A percentile compares a stretch with the other conserved stretches of the same genome.
These are phyloP conservation scores for Coregonus sp. DNA, from an alignment of 2,797 vertebrate species.

Conservation along the genomic window DNA sequence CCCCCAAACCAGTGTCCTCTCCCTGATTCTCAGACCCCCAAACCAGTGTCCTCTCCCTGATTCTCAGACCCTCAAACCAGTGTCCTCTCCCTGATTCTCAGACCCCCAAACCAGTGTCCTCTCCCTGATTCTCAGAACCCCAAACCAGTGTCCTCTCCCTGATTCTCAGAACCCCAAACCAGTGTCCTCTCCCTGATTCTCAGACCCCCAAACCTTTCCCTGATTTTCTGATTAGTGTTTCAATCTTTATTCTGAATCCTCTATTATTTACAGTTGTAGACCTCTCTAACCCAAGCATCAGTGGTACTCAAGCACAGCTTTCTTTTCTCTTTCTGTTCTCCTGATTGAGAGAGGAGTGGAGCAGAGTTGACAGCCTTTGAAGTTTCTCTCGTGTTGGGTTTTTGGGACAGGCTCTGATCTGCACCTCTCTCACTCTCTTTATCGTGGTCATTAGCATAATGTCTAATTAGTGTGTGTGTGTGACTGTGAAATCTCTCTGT, in stretches of 20 bases:
- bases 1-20: too few relatives aligned
- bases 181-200: too few relatives aligned
- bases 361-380: slow-evolving; percentile 53
- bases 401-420: slow-evolving; percentile 40
- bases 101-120: too few relatives aligned
- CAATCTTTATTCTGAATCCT: not conserved
- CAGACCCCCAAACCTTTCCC: too few relatives aligned
- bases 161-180: too few relatives aligned
- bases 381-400: slow-evolving; percentile 44
- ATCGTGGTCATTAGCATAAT: slow-evolving; percentile 63
- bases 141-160: too few relatives aligned
- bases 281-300: not conserved
- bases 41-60: too few relatives aligned
- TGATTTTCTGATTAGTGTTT: not conserved
- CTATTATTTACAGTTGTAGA: too few relatives aligned
- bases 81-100: too few relatives aligned
- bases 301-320: not conserved
- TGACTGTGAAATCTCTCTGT: slow-evolving; percentile 18
- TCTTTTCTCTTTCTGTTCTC: not conserved
- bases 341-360: slow-evolving; percentile 6
- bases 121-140: too few relatives aligned
- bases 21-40: too few relatives aligned
- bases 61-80: too few relatives aligned
- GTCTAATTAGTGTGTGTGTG: slow-evolving; percentile 53
- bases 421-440: slow-evolving; percentile 6